Base-by-base conservation (phyloP, 2,797 vertebrate genomes). In the Trachops cirrhosus region DNA sequence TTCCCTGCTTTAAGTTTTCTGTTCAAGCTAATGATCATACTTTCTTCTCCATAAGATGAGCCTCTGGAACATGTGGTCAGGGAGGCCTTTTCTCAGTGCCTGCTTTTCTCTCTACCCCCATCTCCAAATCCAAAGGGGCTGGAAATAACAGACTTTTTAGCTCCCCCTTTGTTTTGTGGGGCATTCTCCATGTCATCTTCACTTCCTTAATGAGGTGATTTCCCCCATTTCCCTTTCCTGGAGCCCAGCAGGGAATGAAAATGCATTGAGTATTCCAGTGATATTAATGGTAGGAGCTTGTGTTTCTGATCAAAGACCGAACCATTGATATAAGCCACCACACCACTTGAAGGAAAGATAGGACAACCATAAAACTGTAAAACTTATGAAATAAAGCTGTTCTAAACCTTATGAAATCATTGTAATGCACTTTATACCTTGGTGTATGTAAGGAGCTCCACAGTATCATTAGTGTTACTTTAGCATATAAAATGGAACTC, bases 231-330 rank as follows among this genome's bases (percentile, higher is more conserved):
- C 11, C 37, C 1, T 10, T 84, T 75, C 39, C 29, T 90, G 46
- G 32, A 90, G 32, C 37, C 68, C 70, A 50, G 7, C 50, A 11
- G 19, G 21, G 39, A 67, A 73, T 70, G 37, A 78, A 96, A 90
- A 90, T 67, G 37, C 11, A n/a, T 67, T 22, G 32, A 79, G 64
- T 89, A 84, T 71, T 77, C 12, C 54, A 79, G 8, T 44, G 32
- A 80, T 90, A 18, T 18, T 78, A 82, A 62, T 50, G 37, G 80
- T 57, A 54, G 57, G 21, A 59, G 4, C 8, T 82, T 74, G 10
- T 85, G 14, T 89, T 97, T 95, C 77, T 64, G 64, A 91, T 95
- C n/a, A 89, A 79, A 86, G 26, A 52, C 4, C 48, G 67, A 22
- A 9, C 19, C 11, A 9, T 37, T 80, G 88, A 79, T 57, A 46